These are phyloP conservation scores for Aplocera efformata DNA, from an alignment of 2,888 invertebrate genomes.

Conservation along the genomic window DNA sequence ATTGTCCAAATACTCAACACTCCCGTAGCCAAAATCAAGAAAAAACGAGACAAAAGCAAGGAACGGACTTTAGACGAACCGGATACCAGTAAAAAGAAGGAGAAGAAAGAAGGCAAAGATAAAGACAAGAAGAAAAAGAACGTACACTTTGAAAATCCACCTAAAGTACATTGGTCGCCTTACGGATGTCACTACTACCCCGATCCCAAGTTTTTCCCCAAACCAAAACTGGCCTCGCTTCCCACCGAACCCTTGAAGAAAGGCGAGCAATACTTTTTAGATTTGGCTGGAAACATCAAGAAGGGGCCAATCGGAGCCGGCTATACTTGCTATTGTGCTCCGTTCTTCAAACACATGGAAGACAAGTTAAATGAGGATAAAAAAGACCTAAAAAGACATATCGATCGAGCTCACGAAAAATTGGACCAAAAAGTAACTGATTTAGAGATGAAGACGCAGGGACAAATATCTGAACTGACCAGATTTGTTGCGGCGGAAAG, in stretches of 20 bases:
- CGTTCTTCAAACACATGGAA: constrained; percentile 93
- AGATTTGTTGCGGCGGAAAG: constrained; percentile 83
- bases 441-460: constrained; percentile 86
- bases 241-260: constrained; percentile 91
- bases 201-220: constrained; percentile 90
- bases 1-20: constrained; percentile 89
- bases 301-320: constrained; percentile 97
- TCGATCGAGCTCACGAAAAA: constrained; percentile 89
- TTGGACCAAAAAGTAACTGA: constrained; percentile 91
- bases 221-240: constrained; percentile 90
- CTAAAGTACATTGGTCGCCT: constrained; percentile 88
- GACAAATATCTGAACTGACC: constrained; percentile 85
- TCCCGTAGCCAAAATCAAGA: constrained; percentile 66
- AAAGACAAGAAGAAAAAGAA: constrained; percentile 74
- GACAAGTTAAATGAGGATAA: constrained; percentile 90
- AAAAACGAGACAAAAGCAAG: constrained; percentile 73
- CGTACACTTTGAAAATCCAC: constrained; percentile 76
- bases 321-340: constrained; percentile 95
- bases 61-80: constrained; percentile 79
- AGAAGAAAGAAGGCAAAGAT: constrained; percentile 66
- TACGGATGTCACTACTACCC: constrained; percentile 96
- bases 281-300: constrained; percentile 95
- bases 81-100: constrained; percentile 64
- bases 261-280: constrained; percentile 96
- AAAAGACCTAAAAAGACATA: constrained; percentile 87